Base-by-base conservation (phyloP, 2,797 vertebrate species). In the Lycodopsis pacificus region DNA sequence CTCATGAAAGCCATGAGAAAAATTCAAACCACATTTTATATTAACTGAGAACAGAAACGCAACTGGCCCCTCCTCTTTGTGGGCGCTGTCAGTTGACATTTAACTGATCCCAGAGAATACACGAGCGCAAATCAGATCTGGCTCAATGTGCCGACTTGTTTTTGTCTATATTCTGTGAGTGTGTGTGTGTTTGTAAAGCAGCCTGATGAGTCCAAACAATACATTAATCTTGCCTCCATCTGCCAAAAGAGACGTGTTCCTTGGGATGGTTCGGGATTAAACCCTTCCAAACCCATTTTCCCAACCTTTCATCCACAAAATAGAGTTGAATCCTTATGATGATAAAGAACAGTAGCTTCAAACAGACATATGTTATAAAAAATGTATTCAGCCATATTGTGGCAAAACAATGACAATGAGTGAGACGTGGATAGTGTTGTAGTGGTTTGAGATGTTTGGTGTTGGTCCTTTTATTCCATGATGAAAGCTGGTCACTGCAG, bases 11-110 rank as follows among this genome's bases (percentile, higher is more conserved):
- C 15, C 36, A 30, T 15, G 44, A 53, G 54, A 73, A 67, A 40
- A 68, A 82, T 68, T 67, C 63, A 71, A 61, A 80, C 70, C 73
- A 80, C 77, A 79, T 85, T 85, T 73, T 42, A 67, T 68, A 71
- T 80, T 80, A 59, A 86, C 49, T 61, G 62, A 56, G 36, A 77
- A 54, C 80, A 80, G 84, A 77, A 54, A 79, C 46, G 19, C 36
- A 19, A 53, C 46, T 14, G 46, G 46, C 58, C 25, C 25, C 1
- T 13, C 14, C 59, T 62, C 59, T 72, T 20, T 51, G 51, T 73
- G 75, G 8, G 51, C 32, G n/a, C 65, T 44, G 59, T 79, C 83
- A 76, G 49, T 34, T 71, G 56, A 82, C 48, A 69, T 68, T 65
- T 56, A 48, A 44, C 44, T 54, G 30, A 79, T 68, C 32, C 30